Percentiles rank a stretch among this genome's conserved stretches.
phyloP scores from a whole-genome alignment of 2,113 vertebrate species.

The Vimba vimba region DNA sequence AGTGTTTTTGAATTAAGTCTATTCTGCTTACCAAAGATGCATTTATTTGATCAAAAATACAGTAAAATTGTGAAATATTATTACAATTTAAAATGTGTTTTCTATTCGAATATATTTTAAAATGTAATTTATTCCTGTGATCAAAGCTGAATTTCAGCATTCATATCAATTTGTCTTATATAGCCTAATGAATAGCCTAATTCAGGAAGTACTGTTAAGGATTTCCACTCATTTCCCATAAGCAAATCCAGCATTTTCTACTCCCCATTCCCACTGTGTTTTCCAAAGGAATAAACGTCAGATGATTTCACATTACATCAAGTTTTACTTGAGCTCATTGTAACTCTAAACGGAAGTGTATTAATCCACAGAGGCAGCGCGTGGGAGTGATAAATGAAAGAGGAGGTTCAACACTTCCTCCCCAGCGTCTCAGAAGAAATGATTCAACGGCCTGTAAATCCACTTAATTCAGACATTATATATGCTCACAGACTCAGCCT shows the following conservation, averaged over 20 bases:
- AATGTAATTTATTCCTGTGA: no score
- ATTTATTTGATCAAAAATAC: no score
- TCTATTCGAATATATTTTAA: no score
- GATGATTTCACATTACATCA: slow-evolving; percentile 30
- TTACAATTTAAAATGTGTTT: no score
- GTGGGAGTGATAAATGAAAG: not conserved
- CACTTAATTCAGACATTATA: not conserved
- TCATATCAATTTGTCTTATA: no score
- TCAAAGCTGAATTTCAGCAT: no score
- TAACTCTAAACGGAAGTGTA: slow-evolving; percentile 12
- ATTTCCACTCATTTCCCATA: slow-evolving; percentile 1
- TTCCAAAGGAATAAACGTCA: not conserved
- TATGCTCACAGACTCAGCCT: not conserved
- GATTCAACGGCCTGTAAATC: slow-evolving; percentile 40
- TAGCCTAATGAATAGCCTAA: not conserved
- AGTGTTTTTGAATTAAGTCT: no score
- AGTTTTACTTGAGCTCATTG: not conserved
- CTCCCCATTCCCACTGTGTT: not conserved
- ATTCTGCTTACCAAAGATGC: no score
- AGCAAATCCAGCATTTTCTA: not conserved
- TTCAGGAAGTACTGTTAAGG: not conserved
- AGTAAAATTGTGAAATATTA: no score
- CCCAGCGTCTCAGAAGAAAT: slow-evolving; percentile 35
- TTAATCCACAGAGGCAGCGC: not conserved
- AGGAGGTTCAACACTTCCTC: slow-evolving; percentile 22